Percentiles rank a stretch among this genome's conserved stretches.
Conservation (phyloP, 1,140 invertebrate species). For the Macrocentrus cingulum region DNA sequence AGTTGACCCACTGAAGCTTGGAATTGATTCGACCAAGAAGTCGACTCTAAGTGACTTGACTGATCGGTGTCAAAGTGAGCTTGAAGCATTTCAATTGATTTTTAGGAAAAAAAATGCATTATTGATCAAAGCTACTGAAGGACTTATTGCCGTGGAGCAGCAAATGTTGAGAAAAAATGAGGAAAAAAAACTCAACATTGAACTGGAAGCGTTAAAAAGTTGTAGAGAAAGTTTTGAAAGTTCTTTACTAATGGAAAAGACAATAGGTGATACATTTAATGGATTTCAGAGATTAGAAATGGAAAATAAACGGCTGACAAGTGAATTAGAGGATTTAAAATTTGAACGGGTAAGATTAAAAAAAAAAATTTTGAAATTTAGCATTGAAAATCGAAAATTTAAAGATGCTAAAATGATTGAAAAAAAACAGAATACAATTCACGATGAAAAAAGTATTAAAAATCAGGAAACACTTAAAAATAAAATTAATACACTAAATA, state of each 20-base stretch:
- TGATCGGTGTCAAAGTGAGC: constrained; percentile 3
- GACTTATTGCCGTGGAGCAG: not conserved
- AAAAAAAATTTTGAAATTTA: not conserved
- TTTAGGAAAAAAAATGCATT: not conserved
- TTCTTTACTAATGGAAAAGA: not conserved
- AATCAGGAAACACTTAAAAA: constrained; percentile 8
- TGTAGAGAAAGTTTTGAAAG: constrained; percentile 11
- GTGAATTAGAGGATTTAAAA: constrained; percentile 13
- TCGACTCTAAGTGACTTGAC: not conserved
- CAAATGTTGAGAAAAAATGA: constrained; percentile 8
- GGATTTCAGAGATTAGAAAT: constrained; percentile 18
- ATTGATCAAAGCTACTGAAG: not conserved
- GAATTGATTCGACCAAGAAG: not conserved
- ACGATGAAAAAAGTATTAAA: not conserved
- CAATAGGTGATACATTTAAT: constrained; percentile 7
- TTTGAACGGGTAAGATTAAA: constrained; percentile 12
- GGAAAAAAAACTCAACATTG: not conserved
- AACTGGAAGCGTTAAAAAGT: not conserved
- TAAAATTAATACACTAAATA: constrained; percentile 15
- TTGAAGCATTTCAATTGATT: not conserved
- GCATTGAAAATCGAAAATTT: constrained; percentile 14
- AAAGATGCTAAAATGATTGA: constrained; percentile 1
- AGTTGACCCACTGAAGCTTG: not conserved
- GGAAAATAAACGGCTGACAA: constrained; percentile 18
- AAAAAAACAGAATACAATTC: not conserved